Conservation (phyloP, 2,113 vertebrate species). For the Marmota flaviventris region DNA sequence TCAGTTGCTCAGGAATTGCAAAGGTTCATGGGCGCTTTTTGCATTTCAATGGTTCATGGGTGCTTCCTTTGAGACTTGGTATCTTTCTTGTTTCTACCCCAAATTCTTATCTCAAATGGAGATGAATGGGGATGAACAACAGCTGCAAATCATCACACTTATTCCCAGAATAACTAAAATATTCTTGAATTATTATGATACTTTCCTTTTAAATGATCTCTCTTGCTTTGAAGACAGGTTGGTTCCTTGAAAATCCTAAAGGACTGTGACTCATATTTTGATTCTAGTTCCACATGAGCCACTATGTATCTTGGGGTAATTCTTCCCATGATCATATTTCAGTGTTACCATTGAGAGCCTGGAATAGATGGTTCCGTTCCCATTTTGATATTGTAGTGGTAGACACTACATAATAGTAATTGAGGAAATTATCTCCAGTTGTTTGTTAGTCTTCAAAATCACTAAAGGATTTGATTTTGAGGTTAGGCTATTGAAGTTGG, state of each 20-base stretch:
- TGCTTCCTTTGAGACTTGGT: too few relatives aligned
- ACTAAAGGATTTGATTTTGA: conserved; percentile 51
- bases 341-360: background rate
- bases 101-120: background rate
- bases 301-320: background rate
- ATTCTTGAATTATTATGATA: conserved; percentile 36
- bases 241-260: background rate
- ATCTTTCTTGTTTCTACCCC: too few relatives aligned
- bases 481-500: background rate
- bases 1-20: too few relatives aligned
- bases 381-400: conserved; percentile 43
- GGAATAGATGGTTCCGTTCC: conserved; percentile 29
- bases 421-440: conserved; percentile 15
- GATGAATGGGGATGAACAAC: background rate
- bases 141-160: background rate
- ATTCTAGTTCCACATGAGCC: background rate
- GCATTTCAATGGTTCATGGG: too few relatives aligned
- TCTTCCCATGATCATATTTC: background rate
- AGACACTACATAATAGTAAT: background rate
- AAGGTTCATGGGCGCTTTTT: too few relatives aligned
- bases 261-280: conserved; percentile 39
- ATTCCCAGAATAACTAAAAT: conserved; percentile 22
- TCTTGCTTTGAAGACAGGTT: background rate
- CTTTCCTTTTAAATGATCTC: conserved; percentile 43
- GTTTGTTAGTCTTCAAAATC: conserved; percentile 66